Conservation (phyloP, 2,113 vertebrate genomes). For the Lutjanus erythropterus region DNA sequence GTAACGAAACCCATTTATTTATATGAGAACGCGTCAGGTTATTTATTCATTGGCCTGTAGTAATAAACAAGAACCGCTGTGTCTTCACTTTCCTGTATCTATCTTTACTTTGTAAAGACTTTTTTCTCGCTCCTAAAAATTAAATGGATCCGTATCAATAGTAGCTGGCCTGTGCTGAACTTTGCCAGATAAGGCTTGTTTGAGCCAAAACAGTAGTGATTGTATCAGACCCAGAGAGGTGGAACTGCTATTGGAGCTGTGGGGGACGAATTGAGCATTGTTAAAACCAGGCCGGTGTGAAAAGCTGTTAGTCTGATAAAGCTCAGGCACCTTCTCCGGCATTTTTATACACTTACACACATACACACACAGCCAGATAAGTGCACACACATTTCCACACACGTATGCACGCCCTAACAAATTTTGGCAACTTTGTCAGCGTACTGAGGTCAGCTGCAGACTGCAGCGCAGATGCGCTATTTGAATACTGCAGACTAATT, state of each 20-base stretch:
- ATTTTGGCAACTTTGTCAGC: slow-evolving; percentile 33
- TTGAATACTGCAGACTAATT: slow-evolving; percentile 77
- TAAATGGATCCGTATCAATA: slow-evolving; percentile 35
- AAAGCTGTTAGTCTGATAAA: slow-evolving; percentile 53
- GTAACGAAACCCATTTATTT: neutral
- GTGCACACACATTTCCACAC: neutral
- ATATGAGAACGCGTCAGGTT: neutral
- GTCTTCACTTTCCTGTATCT: slow-evolving; percentile 5
- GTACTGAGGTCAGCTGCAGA: slow-evolving; percentile 44
- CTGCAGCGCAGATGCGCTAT: slow-evolving; percentile 53
- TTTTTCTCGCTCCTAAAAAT: slow-evolving; percentile 10
- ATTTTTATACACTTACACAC: neutral
- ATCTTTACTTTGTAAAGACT: neutral
- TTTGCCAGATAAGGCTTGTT: slow-evolving; percentile 43
- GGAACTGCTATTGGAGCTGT: slow-evolving; percentile 17
- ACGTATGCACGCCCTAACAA: neutral
- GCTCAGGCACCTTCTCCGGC: neutral
- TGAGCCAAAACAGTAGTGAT: slow-evolving; percentile 39
- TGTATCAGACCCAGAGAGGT: slow-evolving; percentile 36
- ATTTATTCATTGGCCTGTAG: neutral
- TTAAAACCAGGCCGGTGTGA: slow-evolving; percentile 47
- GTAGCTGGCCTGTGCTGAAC: slow-evolving; percentile 37
- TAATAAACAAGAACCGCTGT: slow-evolving; percentile 31
- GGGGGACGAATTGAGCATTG: slow-evolving; percentile 23
- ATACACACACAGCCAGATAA: neutral